phyloP scores from a whole-genome alignment of 1,140 invertebrate genomes.

The Arctopsyche grandis region DNA sequence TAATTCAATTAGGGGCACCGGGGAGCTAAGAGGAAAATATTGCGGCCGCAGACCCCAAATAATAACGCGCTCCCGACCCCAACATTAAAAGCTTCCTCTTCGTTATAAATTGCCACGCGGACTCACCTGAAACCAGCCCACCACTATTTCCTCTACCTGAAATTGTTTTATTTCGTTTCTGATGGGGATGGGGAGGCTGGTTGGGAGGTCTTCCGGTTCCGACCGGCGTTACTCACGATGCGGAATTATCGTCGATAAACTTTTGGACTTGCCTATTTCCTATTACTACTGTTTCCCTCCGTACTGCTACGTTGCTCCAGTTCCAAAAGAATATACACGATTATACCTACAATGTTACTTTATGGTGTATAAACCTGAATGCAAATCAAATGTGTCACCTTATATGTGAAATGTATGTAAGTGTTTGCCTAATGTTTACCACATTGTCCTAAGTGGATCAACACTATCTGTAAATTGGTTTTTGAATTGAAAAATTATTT shows the following conservation, averaged over 20 bases:
- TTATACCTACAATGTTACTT: no score
- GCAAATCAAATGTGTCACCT: no score
- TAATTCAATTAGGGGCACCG: slow-evolving; percentile 43
- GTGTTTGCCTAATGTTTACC: no score
- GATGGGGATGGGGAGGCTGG: no score
- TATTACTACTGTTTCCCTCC: no score
- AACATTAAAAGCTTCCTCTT: slow-evolving; percentile 45
- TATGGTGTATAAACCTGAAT: no score
- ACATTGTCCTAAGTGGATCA: no score
- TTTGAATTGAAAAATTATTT: no score
- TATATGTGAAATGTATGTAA: no score
- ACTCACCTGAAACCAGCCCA: background rate
- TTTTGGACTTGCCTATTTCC: background rate
- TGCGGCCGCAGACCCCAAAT: slow-evolving; percentile 37
- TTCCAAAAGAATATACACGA: no score
- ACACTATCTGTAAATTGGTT: no score
- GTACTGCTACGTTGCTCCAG: background rate
- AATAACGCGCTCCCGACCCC: slow-evolving; percentile 22
- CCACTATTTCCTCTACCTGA: background rate
- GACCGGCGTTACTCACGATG: background rate
- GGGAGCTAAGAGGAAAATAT: slow-evolving; percentile 45
- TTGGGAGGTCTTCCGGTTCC: background rate
- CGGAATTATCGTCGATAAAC: slow-evolving; percentile 8
- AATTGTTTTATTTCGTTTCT: slow-evolving; percentile 27
- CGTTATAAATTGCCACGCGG: slow-evolving; percentile 32